phyloP scores from a whole-genome alignment of 2,113 vertebrate genomes.

The Oryzias celebensis region DNA sequence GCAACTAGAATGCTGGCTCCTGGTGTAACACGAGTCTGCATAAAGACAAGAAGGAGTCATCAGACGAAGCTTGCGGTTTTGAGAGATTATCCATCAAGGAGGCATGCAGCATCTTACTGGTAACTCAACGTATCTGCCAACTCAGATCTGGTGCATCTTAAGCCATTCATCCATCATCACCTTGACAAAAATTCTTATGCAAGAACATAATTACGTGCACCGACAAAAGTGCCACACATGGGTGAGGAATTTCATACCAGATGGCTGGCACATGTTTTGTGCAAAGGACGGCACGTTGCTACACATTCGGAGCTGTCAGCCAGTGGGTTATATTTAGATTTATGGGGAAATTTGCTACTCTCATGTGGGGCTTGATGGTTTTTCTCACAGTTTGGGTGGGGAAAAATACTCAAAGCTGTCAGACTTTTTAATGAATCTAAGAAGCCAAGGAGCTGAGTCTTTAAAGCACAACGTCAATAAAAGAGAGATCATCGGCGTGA shows the following conservation, averaged over 20 bases:
- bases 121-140: no score
- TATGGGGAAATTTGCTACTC: slow-evolving; percentile 50
- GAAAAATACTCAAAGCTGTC: slow-evolving; percentile 57
- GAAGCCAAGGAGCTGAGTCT: slow-evolving; percentile 16
- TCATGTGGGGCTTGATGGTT: slow-evolving; percentile 20
- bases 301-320: slow-evolving; percentile 49
- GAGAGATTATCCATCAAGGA: no score
- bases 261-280: slow-evolving; percentile 38
- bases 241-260: slow-evolving; percentile 58
- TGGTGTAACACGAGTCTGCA: no score
- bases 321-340: slow-evolving; percentile 50
- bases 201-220: slow-evolving; percentile 37
- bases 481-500: slow-evolving; percentile 36
- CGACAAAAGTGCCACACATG: slow-evolving; percentile 51
- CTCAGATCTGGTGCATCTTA: not conserved
- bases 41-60: no score
- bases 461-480: slow-evolving; percentile 34
- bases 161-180: slow-evolving; percentile 49
- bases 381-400: slow-evolving; percentile 24
- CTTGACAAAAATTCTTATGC: slow-evolving; percentile 34
- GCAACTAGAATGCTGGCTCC: no score
- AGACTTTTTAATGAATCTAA: slow-evolving; percentile 49
- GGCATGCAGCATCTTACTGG: no score
- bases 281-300: slow-evolving; percentile 25
- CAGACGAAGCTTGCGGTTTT: no score